Evolutionary conservation across 37 sponge, comb jelly and placozoan species (phyloP).

Genomic region (Axinella damicornis): DNA sequence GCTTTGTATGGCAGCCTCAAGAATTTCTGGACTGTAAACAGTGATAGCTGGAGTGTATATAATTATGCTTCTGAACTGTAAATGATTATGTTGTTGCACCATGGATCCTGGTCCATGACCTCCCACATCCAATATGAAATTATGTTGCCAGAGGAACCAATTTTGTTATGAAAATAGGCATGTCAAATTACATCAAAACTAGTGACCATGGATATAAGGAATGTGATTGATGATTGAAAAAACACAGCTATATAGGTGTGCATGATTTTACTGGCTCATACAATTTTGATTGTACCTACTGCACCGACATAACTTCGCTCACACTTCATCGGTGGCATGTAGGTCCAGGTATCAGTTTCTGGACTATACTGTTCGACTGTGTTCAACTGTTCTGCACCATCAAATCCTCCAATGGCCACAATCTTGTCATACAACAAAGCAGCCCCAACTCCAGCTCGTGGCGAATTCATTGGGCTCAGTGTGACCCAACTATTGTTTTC

Average conservation of each 20-base stretch:
- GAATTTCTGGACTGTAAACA: no score
- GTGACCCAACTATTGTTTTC: constrained; percentile 3
- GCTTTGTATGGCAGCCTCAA: no score
- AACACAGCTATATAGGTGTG: neutral
- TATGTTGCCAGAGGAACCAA: no score
- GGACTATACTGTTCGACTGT: constrained; percentile 44
- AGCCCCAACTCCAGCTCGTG: constrained; percentile 56
- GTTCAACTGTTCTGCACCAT: constrained; percentile 45
- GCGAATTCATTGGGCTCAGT: constrained; percentile 31
- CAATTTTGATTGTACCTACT: constrained; percentile 31
- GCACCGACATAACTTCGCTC: constrained; percentile 55
- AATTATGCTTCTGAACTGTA: no score
- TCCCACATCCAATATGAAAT: no score
- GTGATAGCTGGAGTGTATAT: no score
- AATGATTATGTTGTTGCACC: no score
- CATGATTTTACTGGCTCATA: neutral
- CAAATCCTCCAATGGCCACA: constrained; percentile 49
- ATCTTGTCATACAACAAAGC: constrained; percentile 32
- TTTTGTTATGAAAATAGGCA: no score
- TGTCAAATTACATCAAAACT: no score
- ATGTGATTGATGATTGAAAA: neutral
- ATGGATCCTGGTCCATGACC: no score
- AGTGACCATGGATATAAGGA: no score
- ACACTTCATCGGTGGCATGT: constrained; percentile 29
- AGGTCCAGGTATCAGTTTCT: constrained; percentile 36